Conservation (phyloP, 2,888 invertebrate species). For the Rhopalosiphum nymphaeae region DNA sequence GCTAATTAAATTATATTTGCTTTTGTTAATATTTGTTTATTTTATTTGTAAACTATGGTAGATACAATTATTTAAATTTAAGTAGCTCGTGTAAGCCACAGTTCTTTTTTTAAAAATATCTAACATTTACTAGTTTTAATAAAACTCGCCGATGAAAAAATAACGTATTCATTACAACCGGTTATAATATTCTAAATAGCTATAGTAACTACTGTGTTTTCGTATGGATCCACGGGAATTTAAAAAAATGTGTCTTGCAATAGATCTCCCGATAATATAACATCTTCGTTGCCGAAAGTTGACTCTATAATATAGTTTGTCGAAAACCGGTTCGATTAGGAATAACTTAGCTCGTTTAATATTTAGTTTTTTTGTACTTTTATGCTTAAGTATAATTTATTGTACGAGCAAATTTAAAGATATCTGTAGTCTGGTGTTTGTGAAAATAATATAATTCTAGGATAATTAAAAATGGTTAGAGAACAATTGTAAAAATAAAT, state of each 20-base stretch:
- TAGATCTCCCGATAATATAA: background rate
- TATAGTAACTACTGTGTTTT: background rate
- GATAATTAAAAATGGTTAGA: background rate
- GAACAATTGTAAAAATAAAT: background rate
- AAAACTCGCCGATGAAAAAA: background rate
- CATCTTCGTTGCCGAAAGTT: background rate
- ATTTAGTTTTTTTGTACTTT: background rate
- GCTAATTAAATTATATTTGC: background rate
- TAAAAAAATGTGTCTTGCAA: background rate
- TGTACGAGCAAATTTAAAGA: background rate
- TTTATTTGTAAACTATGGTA: background rate
- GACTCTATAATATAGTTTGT: background rate
- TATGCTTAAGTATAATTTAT: background rate
- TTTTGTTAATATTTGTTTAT: background rate
- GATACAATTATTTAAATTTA: too few species aligned
- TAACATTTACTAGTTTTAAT: background rate
- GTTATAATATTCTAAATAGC: background rate
- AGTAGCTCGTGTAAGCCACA: background rate
- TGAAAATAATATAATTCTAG: background rate
- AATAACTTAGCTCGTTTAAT: background rate
- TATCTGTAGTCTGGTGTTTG: background rate
- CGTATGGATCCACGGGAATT: background rate
- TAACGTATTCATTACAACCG: background rate
- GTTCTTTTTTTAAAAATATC: background rate
- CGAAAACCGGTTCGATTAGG: background rate